These are phyloP conservation scores for Chlorocebus sabaeus DNA, from an alignment of 2,113 vertebrate genomes.

Conservation along the genomic window DNA sequence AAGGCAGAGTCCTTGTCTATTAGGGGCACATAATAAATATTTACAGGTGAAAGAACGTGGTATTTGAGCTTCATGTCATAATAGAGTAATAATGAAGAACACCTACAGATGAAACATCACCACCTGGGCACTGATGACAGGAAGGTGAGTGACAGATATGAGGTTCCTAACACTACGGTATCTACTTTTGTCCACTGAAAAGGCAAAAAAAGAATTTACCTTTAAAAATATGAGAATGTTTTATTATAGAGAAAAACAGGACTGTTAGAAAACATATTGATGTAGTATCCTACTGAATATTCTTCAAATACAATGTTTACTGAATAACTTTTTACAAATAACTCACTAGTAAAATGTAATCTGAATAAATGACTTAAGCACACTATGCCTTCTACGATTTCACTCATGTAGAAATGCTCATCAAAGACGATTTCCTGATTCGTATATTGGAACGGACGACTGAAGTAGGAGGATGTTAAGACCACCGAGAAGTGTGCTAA, in stretches of 20 bases:
- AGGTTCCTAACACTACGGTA: rapidly evolving
- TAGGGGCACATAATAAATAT: too few relatives aligned
- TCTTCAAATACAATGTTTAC: background rate
- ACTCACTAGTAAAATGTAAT: background rate
- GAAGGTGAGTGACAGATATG: too few relatives aligned
- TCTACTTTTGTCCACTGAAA: background rate
- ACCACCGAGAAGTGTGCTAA: too few relatives aligned
- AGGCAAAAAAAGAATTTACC: background rate
- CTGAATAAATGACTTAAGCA: background rate
- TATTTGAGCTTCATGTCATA: background rate
- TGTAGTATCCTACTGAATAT: background rate
- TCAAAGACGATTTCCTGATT: background rate
- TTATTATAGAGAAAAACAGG: background rate
- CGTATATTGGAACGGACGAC: background rate
- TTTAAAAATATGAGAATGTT: background rate
- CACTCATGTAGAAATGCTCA: background rate
- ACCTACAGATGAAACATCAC: too few relatives aligned
- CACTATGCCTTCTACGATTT: too few relatives aligned
- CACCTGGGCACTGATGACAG: rapidly evolving
- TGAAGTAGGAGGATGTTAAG: background rate
- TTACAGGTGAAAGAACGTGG: background rate
- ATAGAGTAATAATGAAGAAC: rapidly evolving
- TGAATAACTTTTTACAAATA: background rate
- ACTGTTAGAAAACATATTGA: background rate
- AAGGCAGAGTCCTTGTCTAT: too few relatives aligned